These are phyloP conservation scores for Synergus itoensis DNA, from an alignment of 2,888 invertebrate species.

Conservation along the genomic window DNA sequence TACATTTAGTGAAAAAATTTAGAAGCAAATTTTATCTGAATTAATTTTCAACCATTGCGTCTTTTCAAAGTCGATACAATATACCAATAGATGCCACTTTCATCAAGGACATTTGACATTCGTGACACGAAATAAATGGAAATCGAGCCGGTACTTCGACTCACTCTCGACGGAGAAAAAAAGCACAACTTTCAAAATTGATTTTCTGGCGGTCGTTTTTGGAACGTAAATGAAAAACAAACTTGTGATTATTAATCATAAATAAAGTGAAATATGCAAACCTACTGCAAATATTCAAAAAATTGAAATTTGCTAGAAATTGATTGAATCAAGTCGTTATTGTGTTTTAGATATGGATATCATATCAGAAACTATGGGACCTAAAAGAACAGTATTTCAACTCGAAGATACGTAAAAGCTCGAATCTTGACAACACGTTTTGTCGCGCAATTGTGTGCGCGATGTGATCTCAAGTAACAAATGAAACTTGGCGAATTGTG, in stretches of 20 bases:
- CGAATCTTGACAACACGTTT: slow-evolving; percentile 51
- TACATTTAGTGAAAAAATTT: no score
- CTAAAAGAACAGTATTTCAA: slow-evolving; percentile 60
- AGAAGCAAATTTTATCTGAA: neutral
- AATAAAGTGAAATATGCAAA: neutral
- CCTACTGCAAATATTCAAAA: neutral
- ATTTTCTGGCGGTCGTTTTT: neutral
- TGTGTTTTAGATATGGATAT: slow-evolving; percentile 40
- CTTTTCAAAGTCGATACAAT: neutral
- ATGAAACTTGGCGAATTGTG: slow-evolving; percentile 48
- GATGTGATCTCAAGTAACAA: slow-evolving; percentile 61
- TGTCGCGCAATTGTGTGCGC: slow-evolving; percentile 52
- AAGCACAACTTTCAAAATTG: neutral
- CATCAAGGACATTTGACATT: neutral
- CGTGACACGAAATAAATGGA: neutral
- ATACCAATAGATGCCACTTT: neutral
- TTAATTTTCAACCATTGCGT: neutral
- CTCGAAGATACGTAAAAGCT: slow-evolving; percentile 54
- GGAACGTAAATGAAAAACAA: neutral
- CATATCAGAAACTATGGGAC: slow-evolving; percentile 46
- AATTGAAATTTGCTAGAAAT: no score
- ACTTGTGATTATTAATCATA: neutral
- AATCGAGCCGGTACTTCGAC: neutral
- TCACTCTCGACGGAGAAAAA: neutral
- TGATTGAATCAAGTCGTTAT: neutral